Conservation (phyloP, 2,797 vertebrate species). For the Gobionotothen gibberifrons region DNA sequence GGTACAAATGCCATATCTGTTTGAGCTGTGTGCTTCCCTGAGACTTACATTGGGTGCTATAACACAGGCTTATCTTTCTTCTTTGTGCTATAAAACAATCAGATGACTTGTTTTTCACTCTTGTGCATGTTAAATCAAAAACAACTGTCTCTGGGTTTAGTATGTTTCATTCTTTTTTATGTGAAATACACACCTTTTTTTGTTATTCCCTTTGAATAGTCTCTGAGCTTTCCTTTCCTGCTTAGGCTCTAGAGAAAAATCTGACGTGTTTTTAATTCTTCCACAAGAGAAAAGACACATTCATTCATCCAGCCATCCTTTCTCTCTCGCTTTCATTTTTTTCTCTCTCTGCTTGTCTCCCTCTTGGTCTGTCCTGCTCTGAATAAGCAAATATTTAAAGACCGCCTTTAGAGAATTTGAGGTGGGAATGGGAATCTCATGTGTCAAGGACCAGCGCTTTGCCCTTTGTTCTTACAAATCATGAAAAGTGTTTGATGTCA, state of each 20-base stretch:
- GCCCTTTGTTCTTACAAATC: slow-evolving; percentile 68
- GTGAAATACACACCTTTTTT: slow-evolving; percentile 37
- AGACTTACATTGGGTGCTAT: slow-evolving; percentile 27
- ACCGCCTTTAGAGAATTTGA: slow-evolving; percentile 68
- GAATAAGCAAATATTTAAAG: slow-evolving; percentile 72
- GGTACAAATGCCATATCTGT: slow-evolving; percentile 9
- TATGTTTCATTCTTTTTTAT: slow-evolving; percentile 34
- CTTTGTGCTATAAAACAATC: slow-evolving; percentile 47
- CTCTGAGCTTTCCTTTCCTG: slow-evolving; percentile 4
- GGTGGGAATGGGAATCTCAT: slow-evolving; percentile 57
- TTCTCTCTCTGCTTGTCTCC: not conserved
- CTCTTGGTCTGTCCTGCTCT: slow-evolving; percentile 25
- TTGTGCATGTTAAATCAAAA: slow-evolving; percentile 46
- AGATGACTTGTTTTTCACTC: slow-evolving; percentile 26
- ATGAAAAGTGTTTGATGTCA: slow-evolving; percentile 70
- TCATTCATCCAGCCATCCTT: slow-evolving; percentile 1
- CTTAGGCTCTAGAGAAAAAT: slow-evolving; percentile 26
- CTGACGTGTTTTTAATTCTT: slow-evolving; percentile 19
- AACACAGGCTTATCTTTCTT: slow-evolving; percentile 18
- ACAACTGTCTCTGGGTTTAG: slow-evolving; percentile 1
- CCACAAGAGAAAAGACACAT: slow-evolving; percentile 19
- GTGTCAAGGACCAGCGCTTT: slow-evolving; percentile 48
- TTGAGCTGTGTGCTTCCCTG: not conserved
- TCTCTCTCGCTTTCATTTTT: slow-evolving; percentile 22
- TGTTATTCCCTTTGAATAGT: slow-evolving; percentile 30